Base-by-base conservation (phyloP, 2,888 invertebrate genomes). In the Maniola hyperantus region DNA sequence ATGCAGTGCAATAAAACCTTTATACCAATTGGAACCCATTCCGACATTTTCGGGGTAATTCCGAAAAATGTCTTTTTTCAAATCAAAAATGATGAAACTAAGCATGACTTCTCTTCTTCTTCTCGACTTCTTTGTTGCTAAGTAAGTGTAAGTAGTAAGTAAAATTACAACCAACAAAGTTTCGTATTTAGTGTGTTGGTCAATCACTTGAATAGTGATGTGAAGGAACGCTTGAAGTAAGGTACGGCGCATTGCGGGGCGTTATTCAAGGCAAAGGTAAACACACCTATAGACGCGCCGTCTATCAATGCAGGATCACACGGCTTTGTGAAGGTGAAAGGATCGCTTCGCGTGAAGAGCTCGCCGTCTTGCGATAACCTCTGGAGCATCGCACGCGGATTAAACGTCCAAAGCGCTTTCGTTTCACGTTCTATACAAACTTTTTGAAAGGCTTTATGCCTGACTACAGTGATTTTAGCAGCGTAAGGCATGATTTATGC, bases 271-370 rank as follows among this genome's bases (percentile, higher is more conserved):
- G 26, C 33, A 13, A 26, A 33, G n/a, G 54, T 36, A 54, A 54
- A 54, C 54, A 42, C 20, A 48, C 59, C 34, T 46, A 46, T 48
- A 59, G 46, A 46, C 33, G 59, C 46, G n/a, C 33, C 46, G 34
- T 48, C 59, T 15, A 59, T 59, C 59, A 59, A 46, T 26, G 46
- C 59, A 15, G 48, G 59, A 59, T 59, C 48, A 59, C 59, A 34
- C 59, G 59, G 34, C 48, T 59, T 59, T 59, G 59, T 59, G 46
- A 5, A 34, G 33, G 15, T 46, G 59, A 59, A 59, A 34, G 59
- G 34, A 39, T 13, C 36, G 39, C 42, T 39, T 7, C 18, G 2
- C 7, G 13, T 42, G 39, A 57, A 57, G 42, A 39, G 13, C 50
- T 42, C 13, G 46, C 13, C 50, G 50, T 51, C 18, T 18, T 10